A percentile compares a stretch with the other conserved stretches of the same genome.
Evolutionary conservation across 2,797 vertebrate species (phyloP).

Genomic region (Syndactyla subalaris): DNA sequence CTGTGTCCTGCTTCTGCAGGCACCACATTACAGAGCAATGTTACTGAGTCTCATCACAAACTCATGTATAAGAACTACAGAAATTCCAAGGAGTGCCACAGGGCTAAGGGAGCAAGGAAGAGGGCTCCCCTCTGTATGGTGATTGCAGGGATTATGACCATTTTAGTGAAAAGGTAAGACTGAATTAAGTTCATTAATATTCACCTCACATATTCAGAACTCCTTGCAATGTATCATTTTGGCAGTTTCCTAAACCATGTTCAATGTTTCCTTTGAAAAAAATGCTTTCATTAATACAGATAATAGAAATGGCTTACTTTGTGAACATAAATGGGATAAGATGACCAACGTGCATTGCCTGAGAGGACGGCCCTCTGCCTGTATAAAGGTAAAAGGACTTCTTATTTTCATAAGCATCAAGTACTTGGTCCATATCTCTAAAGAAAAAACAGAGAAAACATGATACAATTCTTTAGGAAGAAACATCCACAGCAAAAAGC

Average conservation of each 20-base stretch:
- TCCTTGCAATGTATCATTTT: neutral
- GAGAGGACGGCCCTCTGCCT: slow-evolving; percentile 93
- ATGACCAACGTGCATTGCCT: slow-evolving; percentile 94
- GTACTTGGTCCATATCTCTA: slow-evolving; percentile 96
- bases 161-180: neutral
- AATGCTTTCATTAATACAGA: neutral
- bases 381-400: slow-evolving; percentile 97
- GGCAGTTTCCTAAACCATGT: neutral
- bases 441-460: neutral
- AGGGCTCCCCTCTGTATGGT: neutral
- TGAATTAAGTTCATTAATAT: neutral
- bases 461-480: neutral
- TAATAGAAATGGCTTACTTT: slow-evolving; percentile 83
- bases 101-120: neutral
- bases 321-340: slow-evolving; percentile 97
- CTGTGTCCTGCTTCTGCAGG: neutral
- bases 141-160: neutral
- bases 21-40: neutral
- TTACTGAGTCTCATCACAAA: neutral
- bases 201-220: neutral
- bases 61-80: neutral
- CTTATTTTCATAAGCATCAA: slow-evolving; percentile 91
- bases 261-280: neutral
- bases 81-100: neutral
- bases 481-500: neutral